A percentile compares a stretch with the other conserved stretches of the same genome.
These are phyloP conservation scores for Aptenodytes forsteri DNA, from an alignment of 2,113 vertebrate genomes.

Conservation along the genomic window DNA sequence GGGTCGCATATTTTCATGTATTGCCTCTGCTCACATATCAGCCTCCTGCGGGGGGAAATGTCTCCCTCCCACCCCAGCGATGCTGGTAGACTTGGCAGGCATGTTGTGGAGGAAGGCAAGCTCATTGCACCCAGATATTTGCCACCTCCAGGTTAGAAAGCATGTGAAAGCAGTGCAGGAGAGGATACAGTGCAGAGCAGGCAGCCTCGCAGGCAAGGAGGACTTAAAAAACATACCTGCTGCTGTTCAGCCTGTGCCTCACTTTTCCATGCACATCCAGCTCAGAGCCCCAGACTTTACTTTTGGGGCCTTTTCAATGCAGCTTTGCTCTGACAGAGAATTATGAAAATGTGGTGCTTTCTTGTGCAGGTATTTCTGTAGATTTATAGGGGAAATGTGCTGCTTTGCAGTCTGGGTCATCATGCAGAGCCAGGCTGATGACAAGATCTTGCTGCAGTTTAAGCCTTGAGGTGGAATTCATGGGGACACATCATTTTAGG, in stretches of 20 bases:
- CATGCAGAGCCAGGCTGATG: neutral
- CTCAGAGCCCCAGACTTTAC: neutral
- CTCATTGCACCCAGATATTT: neutral
- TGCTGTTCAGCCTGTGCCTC: neutral
- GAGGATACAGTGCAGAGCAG: neutral
- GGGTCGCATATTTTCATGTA: accelerated
- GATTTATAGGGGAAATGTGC: neutral
- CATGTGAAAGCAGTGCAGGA: neutral
- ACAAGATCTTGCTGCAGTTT: neutral
- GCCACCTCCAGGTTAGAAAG: neutral
- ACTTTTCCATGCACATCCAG: neutral
- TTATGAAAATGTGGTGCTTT: neutral
- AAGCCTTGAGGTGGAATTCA: neutral
- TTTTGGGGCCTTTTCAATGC: neutral
- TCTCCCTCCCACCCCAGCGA: neutral
- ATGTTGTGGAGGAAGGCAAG: neutral
- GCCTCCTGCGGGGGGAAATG: accelerated
- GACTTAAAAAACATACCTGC: neutral
- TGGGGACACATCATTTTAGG: neutral
- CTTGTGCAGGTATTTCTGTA: neutral
- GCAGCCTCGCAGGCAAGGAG: neutral
- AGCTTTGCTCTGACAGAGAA: neutral
- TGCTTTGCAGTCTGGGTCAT: neutral
- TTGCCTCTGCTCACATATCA: neutral
- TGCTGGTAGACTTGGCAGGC: neutral